Conservation (phyloP, 2,113 vertebrate species). For the Heloderma charlesbogerti region DNA sequence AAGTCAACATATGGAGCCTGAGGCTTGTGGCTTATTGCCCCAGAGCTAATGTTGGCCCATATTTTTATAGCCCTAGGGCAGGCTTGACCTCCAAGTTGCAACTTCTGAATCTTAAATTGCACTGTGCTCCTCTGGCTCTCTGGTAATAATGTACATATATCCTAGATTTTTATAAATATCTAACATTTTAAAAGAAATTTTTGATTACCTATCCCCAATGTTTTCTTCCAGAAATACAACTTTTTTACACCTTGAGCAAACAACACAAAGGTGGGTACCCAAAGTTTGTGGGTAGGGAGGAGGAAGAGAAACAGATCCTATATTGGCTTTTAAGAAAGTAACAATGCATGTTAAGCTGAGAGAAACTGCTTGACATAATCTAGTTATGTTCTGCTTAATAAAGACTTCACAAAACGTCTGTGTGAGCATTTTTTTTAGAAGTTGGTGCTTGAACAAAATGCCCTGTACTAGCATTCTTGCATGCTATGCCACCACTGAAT, state of each 20-base stretch:
- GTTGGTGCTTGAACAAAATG: not conserved
- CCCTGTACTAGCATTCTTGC: not conserved
- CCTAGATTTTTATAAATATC: constrained; percentile 74
- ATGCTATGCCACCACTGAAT: not conserved
- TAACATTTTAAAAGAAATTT: constrained; percentile 73
- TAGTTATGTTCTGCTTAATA: constrained; percentile 77
- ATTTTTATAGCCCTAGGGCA: constrained; percentile 53
- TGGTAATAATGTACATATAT: constrained; percentile 71
- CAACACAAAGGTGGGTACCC: constrained; percentile 64
- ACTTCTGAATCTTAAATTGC: constrained; percentile 70
- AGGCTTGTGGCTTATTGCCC: constrained; percentile 62
- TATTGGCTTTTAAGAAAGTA: constrained; percentile 65
- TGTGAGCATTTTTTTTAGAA: not conserved
- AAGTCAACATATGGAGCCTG: constrained; percentile 60
- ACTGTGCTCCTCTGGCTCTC: constrained; percentile 70
- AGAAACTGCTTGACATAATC: constrained; percentile 64
- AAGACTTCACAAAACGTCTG: constrained; percentile 64
- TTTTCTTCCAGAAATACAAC: constrained; percentile 73
- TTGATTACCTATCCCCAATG: constrained; percentile 58
- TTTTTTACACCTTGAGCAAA: constrained; percentile 70
- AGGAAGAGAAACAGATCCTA: constrained; percentile 46
- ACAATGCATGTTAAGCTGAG: constrained; percentile 68
- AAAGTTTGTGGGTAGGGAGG: constrained; percentile 48
- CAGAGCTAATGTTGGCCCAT: constrained; percentile 72
- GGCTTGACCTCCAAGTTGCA: constrained; percentile 58